Evolutionary conservation across 2,113 vertebrate species (phyloP).

Genomic region (Stegostoma tigrinum): DNA sequence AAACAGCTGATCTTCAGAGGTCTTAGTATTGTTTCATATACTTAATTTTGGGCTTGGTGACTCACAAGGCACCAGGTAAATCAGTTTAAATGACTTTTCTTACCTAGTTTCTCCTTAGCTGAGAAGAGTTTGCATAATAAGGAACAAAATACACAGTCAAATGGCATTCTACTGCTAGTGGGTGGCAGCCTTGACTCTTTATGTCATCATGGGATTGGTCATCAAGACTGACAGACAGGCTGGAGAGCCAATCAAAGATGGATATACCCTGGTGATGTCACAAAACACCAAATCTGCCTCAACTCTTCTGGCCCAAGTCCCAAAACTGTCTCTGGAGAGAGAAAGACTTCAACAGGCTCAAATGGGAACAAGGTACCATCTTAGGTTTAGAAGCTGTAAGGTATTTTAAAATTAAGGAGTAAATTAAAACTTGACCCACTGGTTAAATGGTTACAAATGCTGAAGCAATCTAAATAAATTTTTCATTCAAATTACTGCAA

Average conservation of each 20-base stretch:
- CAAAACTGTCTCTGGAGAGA: not conserved
- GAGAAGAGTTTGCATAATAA: not conserved
- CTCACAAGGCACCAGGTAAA: not conserved
- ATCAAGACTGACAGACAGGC: not conserved
- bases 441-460: not conserved
- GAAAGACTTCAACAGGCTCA: not conserved
- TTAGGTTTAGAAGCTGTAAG: not conserved
- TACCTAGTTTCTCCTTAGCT: not conserved
- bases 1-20: constrained; percentile 9
- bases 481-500: not conserved
- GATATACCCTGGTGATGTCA: constrained; percentile 2
- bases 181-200: not conserved
- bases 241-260: not conserved
- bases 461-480: not conserved
- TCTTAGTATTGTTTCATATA: not conserved
- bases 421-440: not conserved
- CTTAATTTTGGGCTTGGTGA: not conserved
- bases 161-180: not conserved
- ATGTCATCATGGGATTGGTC: not conserved
- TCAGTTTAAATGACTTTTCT: not conserved
- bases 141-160: constrained; percentile 5
- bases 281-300: not conserved
- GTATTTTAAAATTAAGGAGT: not conserved
- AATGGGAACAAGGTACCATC: not conserved
- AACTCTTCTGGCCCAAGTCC: not conserved